Evolutionary conservation across 64 coral and sea anemone genomes (phyloP).

Genomic region (Cladopsammia gracilis): DNA sequence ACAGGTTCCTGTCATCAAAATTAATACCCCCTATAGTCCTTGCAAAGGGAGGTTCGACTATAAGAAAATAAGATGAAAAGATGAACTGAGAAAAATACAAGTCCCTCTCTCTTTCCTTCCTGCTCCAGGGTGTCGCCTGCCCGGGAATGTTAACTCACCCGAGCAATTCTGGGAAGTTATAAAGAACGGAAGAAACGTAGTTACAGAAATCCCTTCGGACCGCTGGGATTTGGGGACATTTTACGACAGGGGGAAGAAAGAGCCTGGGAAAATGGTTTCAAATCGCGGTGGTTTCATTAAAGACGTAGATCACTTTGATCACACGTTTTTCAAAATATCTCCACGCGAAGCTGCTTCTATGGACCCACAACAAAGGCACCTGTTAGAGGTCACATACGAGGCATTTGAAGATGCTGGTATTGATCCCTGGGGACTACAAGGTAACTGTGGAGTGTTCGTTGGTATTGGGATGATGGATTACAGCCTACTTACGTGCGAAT

Average conservation of each 20-base stretch:
- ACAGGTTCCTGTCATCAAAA: no score
- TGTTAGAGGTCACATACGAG: conserved; percentile 15
- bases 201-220: conserved; percentile 1
- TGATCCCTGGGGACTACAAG: not conserved
- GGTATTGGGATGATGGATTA: conserved; percentile 10
- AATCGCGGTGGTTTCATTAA: conserved; percentile 8
- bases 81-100: no score
- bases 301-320: conserved; percentile 15
- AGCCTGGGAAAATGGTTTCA: not conserved
- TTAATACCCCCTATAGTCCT: no score
- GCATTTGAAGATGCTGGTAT: conserved; percentile 20
- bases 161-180: conserved; percentile 13
- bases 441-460: conserved; percentile 1
- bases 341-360: conserved; percentile 24
- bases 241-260: not conserved
- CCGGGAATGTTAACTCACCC: not conserved
- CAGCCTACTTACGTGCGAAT: not conserved
- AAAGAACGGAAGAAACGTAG: not conserved
- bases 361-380: conserved; percentile 11
- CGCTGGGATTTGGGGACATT: conserved; percentile 1
- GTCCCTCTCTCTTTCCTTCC: not conserved
- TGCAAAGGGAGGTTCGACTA: not conserved
- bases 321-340: conserved; percentile 36
- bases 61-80: not conserved
- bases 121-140: not conserved